Percentiles rank a stretch among this genome's conserved stretches.
phyloP scores from a whole-genome alignment of 2,797 vertebrate genomes.

The Gouania willdenowi region DNA sequence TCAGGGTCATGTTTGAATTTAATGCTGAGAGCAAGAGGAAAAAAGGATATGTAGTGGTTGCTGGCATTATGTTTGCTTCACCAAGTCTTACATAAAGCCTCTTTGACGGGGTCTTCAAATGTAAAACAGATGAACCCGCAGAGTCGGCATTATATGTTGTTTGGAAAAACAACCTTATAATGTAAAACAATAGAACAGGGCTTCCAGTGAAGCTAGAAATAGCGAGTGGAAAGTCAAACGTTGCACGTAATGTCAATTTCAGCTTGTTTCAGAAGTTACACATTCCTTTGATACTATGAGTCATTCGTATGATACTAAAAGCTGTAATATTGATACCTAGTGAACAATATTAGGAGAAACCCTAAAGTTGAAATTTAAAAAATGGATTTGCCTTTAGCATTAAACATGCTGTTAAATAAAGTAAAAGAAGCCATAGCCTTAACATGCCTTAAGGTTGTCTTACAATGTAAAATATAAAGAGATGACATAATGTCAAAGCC shows the following conservation, averaged over 20 bases:
- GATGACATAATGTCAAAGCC: slow-evolving; percentile 30
- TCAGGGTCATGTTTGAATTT: slow-evolving; percentile 20
- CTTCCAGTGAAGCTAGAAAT: slow-evolving; percentile 17
- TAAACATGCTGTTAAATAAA: too few relatives aligned
- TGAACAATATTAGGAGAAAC: too few relatives aligned
- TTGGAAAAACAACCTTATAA: slow-evolving; percentile 21
- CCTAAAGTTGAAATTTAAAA: too few relatives aligned
- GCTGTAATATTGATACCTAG: too few relatives aligned
- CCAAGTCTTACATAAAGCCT: slow-evolving; percentile 12
- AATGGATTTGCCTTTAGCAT: too few relatives aligned
- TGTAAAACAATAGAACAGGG: slow-evolving; percentile 11
- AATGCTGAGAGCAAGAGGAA: slow-evolving; percentile 23
- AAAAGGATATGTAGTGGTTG: slow-evolving; percentile 27
- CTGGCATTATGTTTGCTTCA: slow-evolving; percentile 16
- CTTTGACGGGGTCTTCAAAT: slow-evolving; percentile 27
- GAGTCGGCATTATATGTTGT: slow-evolving; percentile 33
- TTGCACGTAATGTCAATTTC: too few relatives aligned
- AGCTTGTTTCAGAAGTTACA: too few relatives aligned
- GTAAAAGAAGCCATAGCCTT: too few relatives aligned
- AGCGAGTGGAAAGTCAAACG: slow-evolving; percentile 25
- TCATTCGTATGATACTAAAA: not conserved
- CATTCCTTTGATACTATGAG: slow-evolving; percentile 7
- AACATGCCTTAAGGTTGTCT: too few relatives aligned
- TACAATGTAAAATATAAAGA: too few relatives aligned
- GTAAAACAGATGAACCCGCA: slow-evolving; percentile 56